Evolutionary conservation across 2,797 vertebrate species (phyloP).

Genomic region (Gila robusta): DNA sequence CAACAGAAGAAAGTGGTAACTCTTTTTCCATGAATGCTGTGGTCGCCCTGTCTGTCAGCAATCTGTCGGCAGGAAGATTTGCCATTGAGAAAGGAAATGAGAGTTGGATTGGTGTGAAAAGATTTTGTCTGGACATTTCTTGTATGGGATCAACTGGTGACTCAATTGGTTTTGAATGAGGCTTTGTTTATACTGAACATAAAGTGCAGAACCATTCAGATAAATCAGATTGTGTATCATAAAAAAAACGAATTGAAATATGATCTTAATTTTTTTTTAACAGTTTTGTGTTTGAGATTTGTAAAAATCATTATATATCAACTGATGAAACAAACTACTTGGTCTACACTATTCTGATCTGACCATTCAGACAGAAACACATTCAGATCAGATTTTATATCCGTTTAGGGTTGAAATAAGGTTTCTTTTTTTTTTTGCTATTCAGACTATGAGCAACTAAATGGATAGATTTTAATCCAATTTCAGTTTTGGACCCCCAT

Average conservation of each 20-base stretch:
- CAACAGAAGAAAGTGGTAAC: constrained; percentile 7
- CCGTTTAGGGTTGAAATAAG: neutral
- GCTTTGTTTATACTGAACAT: neutral
- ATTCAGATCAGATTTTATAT: neutral
- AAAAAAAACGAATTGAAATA: neutral
- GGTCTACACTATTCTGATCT: neutral
- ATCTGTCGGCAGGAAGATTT: constrained; percentile 9
- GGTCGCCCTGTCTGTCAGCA: neutral
- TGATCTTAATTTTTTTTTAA: neutral
- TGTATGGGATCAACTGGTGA: neutral
- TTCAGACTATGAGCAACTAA: neutral
- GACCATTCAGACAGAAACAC: neutral
- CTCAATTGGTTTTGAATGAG: neutral
- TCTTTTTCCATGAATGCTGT: constrained; percentile 5
- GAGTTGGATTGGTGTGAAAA: constrained; percentile 10
- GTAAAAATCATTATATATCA: neutral
- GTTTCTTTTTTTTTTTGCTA: neutral
- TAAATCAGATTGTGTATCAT: neutral
- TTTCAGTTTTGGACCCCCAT: too few relatives aligned
- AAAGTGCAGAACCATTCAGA: too few relatives aligned
- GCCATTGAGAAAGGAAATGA: constrained; percentile 19
- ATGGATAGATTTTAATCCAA: neutral
- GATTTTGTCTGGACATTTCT: neutral
- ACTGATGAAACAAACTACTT: neutral
- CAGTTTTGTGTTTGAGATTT: neutral